Percentiles rank a stretch among this genome's conserved stretches.
phyloP scores from a whole-genome alignment of 2,113 vertebrate species.

The Festucalex cinctus region DNA sequence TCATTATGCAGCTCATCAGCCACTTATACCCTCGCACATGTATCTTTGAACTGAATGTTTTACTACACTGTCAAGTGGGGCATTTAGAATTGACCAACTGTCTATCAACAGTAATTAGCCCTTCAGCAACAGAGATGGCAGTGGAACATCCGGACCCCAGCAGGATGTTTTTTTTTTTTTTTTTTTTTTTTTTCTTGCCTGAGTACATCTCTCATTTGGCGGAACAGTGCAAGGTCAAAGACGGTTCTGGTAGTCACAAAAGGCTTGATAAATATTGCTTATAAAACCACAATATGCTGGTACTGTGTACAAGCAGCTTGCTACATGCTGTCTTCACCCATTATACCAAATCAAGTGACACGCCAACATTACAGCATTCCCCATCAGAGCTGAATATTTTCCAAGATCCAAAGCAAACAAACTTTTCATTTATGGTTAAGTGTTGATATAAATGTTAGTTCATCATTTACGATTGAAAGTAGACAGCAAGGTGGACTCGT shows the following conservation, averaged over 20 bases:
- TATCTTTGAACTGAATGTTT: not conserved
- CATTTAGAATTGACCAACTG: constrained; percentile 23
- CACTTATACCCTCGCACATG: not conserved
- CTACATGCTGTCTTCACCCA: not conserved
- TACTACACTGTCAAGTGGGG: not conserved
- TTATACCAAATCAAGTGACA: not conserved
- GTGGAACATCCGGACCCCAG: constrained; percentile 45
- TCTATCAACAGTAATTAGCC: constrained; percentile 27
- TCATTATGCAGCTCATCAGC: not conserved
- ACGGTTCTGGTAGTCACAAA: constrained; percentile 7
- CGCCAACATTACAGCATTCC: not conserved
- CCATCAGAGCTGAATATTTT: no score
- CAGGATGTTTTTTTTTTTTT: not conserved
- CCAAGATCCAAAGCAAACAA: no score
- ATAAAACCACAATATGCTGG: constrained; percentile 28
- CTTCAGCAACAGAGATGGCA: constrained; percentile 24
- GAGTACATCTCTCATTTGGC: constrained; percentile 18
- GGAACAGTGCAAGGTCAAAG: constrained; percentile 32
- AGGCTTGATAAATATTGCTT: constrained; percentile 29
- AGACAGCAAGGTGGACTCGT: no score
- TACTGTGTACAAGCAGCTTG: constrained; percentile 21
- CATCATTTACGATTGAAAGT: no score
- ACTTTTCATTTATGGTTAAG: no score
- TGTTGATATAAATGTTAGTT: no score
- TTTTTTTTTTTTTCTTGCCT: constrained; percentile 18